Evolutionary conservation across 2,888 invertebrate genomes (phyloP), one percentile per base, ranked within the genome.

Genomic region (Arge pagana): DNA sequence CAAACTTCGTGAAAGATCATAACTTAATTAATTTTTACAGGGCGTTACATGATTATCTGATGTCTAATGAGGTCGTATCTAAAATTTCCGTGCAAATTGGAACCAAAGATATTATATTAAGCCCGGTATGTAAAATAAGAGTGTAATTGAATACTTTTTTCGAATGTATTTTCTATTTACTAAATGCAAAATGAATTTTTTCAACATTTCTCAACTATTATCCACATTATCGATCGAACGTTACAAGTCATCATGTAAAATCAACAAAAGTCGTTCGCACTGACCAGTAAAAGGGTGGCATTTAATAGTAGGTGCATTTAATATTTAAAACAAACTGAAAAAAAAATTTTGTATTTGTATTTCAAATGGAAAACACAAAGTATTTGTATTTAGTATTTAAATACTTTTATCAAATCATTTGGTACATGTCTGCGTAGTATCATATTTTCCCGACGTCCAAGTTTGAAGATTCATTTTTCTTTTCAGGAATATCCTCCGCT

Each of bases 41-140:
- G 43, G 81, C 85, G 13, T 73, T 94, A n/a, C 72, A 79, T 33
- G 79, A 84, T 11, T 83, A 88, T 70, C 80, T 96, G 49, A 79
- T 84, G 33, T 83, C 84, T 33, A 83, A 84, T 51, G 80, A 83
- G 26, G 80, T 83, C n/a, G 74, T 96, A 7, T 83, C 89, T 0
- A 77, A 88, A 69, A 81, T 95, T 45, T 87, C 89, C 0, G 74
- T 71, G 3, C 82, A 90, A 66, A 80, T 97, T 53, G 96, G 96
- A 31, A 82, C 90, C 19, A 87, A 83, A 63, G 95, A 96, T 68
- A 81, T 96, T 11, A 85, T 95, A 62, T 80, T 92, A 52, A 83
- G 86, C 61, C 79, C 80, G 43, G 94, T 94, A 80, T 84, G 85
- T 80, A 59, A 72, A 48, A 7, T 39, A 30, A n/a, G n/a, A n/a